Conservation (phyloP, 2,797 vertebrate genomes). For the Paramormyrops hopkinsi region DNA sequence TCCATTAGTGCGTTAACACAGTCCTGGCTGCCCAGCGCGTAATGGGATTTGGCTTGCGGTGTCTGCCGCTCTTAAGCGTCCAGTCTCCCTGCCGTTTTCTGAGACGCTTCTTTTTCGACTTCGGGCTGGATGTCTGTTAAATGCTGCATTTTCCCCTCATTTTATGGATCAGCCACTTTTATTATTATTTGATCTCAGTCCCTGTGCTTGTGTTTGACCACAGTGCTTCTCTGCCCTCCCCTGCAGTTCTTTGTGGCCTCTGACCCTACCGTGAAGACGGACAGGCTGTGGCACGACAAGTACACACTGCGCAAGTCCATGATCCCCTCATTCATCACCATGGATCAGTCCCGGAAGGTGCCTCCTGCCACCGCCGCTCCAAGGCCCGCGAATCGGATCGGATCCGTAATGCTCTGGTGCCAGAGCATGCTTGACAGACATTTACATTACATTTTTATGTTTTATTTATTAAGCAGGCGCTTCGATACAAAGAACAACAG, state of each 20-base stretch:
- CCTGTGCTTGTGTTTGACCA: neutral
- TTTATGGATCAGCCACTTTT: neutral
- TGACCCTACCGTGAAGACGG: conserved; percentile 91
- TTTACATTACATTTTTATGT: neutral
- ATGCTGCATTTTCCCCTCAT: neutral
- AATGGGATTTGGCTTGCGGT: neutral
- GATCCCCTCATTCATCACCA: conserved; percentile 96
- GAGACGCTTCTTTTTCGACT: neutral
- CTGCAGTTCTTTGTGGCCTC: conserved; percentile 93
- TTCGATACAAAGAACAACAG: neutral
- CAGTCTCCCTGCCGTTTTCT: neutral
- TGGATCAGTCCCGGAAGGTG: conserved; percentile 95
- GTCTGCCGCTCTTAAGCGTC: neutral
- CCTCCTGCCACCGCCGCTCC: neutral
- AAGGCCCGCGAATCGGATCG: neutral
- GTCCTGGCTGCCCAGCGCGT: neutral
- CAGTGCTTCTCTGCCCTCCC: neutral
- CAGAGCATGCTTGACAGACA: neutral
- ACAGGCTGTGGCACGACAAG: conserved; percentile 96
- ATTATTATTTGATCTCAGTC: neutral
- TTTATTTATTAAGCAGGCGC: neutral
- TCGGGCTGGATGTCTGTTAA: neutral
- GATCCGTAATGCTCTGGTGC: neutral
- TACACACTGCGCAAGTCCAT: conserved; percentile 95
- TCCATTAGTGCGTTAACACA: neutral